Evolutionary conservation across 2,797 vertebrate species (phyloP), one percentile per base, ranked within the genome.

Genomic region (Ptychadena robeensis): DNA sequence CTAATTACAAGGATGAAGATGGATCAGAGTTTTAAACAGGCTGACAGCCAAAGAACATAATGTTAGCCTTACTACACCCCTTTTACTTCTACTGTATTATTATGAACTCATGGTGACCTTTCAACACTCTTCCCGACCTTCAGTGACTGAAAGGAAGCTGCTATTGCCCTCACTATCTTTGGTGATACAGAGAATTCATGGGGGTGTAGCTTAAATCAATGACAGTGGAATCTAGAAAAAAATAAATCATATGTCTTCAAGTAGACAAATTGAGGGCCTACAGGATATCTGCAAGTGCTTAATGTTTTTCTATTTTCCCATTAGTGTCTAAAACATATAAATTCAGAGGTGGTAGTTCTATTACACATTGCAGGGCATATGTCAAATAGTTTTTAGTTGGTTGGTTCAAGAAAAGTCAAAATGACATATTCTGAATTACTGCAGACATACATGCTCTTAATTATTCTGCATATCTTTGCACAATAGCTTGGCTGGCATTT

Each of bases 81-180:
- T 78, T 87, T 82, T 79, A 86, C 74, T 87, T 88, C 79, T 87
- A 91, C 92, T 90, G 89, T 91, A 91, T 90, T 89, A 88, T 90
- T 91, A 87, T 94, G 94, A 95, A 95, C 95, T 90, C 82, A 0
- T 65, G 89, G 91, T 92, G 93, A 94, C 93, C 91, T 90, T 88
- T 86, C 91, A 90, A 92, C 91, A 91, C 90, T 91, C 91, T 84
- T 44, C 80, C 90, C 95, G 94, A 96, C 94, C 95, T 91, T 88
- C 85, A 82, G 87, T 86, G 85, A 89, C 90, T 87, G 86, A 93
- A 91, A 92, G 91, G 89, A 92, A 94, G 88, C 88, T 10, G 84
- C 87, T 85, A 80, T 85, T 89, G 89, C 88, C 87, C 87, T 88
- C 74, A 0, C 88, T 91, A 89, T 92, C 91, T 92, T 87, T 90